These are phyloP conservation scores for Acrocephalus arundinaceus DNA, from an alignment of 2,113 vertebrate species.

Conservation along the genomic window DNA sequence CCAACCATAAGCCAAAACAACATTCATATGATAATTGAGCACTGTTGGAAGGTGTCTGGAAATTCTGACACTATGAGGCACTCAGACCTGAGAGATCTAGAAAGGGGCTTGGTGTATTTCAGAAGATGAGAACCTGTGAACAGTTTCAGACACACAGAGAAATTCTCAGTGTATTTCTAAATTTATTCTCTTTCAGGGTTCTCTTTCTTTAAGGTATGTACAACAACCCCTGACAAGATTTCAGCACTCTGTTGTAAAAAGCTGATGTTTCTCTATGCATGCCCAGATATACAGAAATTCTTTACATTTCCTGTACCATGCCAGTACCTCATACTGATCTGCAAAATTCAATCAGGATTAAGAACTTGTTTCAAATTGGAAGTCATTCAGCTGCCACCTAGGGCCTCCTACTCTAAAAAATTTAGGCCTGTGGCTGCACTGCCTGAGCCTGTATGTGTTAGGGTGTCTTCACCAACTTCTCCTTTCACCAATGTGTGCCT, in stretches of 20 bases:
- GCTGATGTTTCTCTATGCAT: not conserved
- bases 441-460: not conserved
- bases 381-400: not conserved
- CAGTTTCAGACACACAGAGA: not conserved
- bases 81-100: not conserved
- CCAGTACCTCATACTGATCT: not conserved
- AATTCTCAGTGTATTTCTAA: not conserved
- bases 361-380: not conserved
- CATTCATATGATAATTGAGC: not conserved
- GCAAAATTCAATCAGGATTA: not conserved
- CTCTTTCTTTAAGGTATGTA: not conserved
- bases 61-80: not conserved
- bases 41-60: not conserved
- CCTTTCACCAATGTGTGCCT: not conserved
- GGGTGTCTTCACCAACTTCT: not conserved
- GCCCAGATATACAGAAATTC: not conserved
- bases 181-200: not conserved
- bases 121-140: not conserved
- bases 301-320: not conserved
- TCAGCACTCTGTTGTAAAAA: not conserved
- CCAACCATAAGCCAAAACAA: not conserved
- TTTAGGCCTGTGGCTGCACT: not conserved
- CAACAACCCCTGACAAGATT: not conserved
- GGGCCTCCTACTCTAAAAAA: not conserved
- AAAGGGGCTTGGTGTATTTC: not conserved